Percentiles rank a stretch among this genome's conserved stretches.
Evolutionary conservation across 2,888 invertebrate species (phyloP).

Genomic region (Apoda limacodes): DNA sequence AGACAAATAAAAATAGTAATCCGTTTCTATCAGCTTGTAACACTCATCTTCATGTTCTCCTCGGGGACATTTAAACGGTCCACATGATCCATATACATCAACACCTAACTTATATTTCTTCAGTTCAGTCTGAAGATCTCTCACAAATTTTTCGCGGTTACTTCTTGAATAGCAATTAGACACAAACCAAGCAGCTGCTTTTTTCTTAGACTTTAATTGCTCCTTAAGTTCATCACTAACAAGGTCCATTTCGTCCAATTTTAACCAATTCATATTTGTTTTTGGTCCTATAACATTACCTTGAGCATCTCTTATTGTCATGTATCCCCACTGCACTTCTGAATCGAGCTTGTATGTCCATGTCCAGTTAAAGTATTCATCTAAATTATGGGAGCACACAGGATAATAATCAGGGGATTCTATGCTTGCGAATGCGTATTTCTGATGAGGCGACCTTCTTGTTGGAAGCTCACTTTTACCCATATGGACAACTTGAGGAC

Average conservation of each 20-base stretch:
- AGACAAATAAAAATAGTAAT: constrained; percentile 46
- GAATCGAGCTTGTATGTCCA: constrained; percentile 38
- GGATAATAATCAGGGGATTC: constrained; percentile 39
- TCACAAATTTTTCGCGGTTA: constrained; percentile 24
- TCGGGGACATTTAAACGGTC: constrained; percentile 21
- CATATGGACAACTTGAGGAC: constrained; percentile 25
- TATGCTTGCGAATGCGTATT: constrained; percentile 33
- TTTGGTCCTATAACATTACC: constrained; percentile 29
- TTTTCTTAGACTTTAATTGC: constrained; percentile 22
- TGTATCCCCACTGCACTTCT: constrained; percentile 33
- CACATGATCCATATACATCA: constrained; percentile 33
- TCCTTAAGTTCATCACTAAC: constrained; percentile 22
- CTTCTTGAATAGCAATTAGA: constrained; percentile 33
- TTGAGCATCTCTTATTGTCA: constrained; percentile 27
- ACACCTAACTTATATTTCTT: constrained; percentile 27
- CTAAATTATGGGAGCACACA: constrained; percentile 23
- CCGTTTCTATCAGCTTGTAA: constrained; percentile 25
- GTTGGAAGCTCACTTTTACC: constrained; percentile 21
- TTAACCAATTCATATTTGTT: constrained; percentile 27
- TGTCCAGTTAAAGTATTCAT: constrained; percentile 38
- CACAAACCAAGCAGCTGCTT: constrained; percentile 39
- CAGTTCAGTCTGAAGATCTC: constrained; percentile 25
- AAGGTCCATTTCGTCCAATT: constrained; percentile 26
- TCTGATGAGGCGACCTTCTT: constrained; percentile 30
- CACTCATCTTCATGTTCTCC: constrained; percentile 25